Conservation (phyloP, 2,888 invertebrate genomes). For the Pristionchus mayeri region DNA sequence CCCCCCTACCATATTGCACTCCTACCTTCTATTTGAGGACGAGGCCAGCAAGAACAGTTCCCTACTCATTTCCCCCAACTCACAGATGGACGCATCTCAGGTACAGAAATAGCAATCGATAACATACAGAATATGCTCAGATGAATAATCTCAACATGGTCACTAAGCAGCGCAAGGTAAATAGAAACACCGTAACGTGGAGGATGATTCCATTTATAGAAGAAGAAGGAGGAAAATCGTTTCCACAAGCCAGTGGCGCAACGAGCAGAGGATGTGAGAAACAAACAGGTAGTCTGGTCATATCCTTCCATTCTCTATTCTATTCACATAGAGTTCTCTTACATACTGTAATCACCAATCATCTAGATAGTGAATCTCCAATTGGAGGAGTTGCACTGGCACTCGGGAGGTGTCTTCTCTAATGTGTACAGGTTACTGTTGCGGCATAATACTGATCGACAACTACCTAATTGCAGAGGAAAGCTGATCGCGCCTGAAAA, state of each 20-base stretch:
- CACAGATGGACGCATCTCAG: slow-evolving; percentile 22
- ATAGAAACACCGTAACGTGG: no score
- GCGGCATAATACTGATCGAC: background rate
- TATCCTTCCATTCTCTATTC: no score
- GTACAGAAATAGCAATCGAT: slow-evolving; percentile 2
- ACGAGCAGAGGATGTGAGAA: slow-evolving; percentile 25
- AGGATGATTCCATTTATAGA: slow-evolving; percentile 5
- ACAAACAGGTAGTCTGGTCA: slow-evolving; percentile 34
- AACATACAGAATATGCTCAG: background rate
- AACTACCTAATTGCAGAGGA: slow-evolving; percentile 33
- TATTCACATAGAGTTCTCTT: background rate
- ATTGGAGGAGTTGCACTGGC: slow-evolving; percentile 56
- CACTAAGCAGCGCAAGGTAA: slow-evolving; percentile 35
- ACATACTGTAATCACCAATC: slow-evolving; percentile 6
- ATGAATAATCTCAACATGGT: background rate
- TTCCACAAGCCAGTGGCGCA: background rate
- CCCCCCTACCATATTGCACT: background rate
- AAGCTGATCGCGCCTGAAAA: slow-evolving; percentile 15
- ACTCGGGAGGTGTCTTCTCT: slow-evolving; percentile 59
- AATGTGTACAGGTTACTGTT: slow-evolving; percentile 57
- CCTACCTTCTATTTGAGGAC: background rate
- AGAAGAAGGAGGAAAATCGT: background rate
- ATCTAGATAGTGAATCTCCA: background rate
- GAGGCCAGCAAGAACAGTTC: background rate
- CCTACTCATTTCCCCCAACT: background rate